These are phyloP conservation scores for Verasper variegatus DNA, from an alignment of 2,113 vertebrate species.

Conservation along the genomic window DNA sequence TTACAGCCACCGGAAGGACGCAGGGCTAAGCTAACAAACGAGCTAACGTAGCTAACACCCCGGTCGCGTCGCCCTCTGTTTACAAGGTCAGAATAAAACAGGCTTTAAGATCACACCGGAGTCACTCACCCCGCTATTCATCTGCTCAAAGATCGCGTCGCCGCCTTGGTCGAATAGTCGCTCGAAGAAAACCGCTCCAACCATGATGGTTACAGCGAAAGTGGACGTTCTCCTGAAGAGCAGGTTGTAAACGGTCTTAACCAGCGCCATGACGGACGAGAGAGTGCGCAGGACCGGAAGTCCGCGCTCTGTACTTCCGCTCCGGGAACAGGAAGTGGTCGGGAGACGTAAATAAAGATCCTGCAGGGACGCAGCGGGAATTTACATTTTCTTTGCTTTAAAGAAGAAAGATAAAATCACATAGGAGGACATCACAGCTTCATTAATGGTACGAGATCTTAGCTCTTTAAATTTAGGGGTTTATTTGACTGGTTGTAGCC, in stretches of 20 bases:
- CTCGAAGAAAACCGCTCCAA: conserved; percentile 91
- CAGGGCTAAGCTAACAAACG: background rate
- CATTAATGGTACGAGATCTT: background rate
- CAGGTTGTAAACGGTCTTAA: conserved; percentile 73
- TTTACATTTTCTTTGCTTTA: background rate
- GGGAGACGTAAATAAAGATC: background rate
- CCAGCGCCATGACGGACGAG: conserved; percentile 73
- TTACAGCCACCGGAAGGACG: background rate
- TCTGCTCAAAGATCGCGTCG: conserved; percentile 86
- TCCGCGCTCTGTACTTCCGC: fast-evolving
- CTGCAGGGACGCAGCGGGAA: background rate
- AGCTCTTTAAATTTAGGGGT: background rate
- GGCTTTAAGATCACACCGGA: background rate
- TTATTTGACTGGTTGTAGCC: background rate
- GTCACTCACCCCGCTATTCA: conserved; percentile 90
- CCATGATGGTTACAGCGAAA: conserved; percentile 87
- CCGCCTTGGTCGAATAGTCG: conserved; percentile 91
- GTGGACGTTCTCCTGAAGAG: conserved; percentile 90
- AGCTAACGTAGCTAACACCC: conserved; percentile 43
- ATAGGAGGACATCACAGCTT: background rate
- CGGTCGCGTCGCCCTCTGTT: conserved; percentile 59
- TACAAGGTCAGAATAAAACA: conserved; percentile 74
- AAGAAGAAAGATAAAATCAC: background rate
- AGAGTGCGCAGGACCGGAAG: conserved; percentile 48
- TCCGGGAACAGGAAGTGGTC: background rate